Evolutionary conservation across 2,888 invertebrate genomes (phyloP), one percentile per base, ranked within the genome.

Genomic region (Philonicus albiceps): DNA sequence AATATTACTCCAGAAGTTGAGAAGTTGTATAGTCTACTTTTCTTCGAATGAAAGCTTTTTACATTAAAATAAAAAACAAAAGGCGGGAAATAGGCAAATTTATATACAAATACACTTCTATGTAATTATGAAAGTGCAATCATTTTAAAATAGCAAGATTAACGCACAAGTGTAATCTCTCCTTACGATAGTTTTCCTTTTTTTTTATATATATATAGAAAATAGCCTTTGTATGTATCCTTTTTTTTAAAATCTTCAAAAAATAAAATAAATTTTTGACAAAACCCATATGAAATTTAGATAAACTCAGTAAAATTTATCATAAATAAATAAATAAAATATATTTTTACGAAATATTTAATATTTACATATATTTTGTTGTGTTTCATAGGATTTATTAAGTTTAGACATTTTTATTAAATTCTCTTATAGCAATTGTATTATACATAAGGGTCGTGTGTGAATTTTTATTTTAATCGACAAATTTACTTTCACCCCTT

Each of bases 341-440:
- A 84, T 73, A 84, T 73, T 73, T 73, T 73, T 73, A 84, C 40
- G 37, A 84, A 43, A 73, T 84, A 73, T 84, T 84, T 73, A 73
- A 84, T 84, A 84, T 84, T 84, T 84, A 73, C 73, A 73, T 43
- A 22, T 78, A 30, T 37, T n/a, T 86, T 86, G 86, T 86, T 86
- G 86, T 86, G 86, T 86, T 86, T 86, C 53, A 86, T 80, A 86
- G 86, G 78, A 86, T 86, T 86, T 86, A 86, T 86, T 86, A 86
- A 86, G 86, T 86, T 86, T 64, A 86, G 55, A 64, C 55, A 64
- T 81, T 81, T 55, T 81, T 81, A 81, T 81, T 81, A 81, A 81
- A 81, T 34, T 81, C 22, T 64, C 81, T 30, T 55, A 31, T 81
- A 55, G 64, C 34, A 64, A 78, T 75, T 64, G 30, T 78, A 64